Evolutionary conservation across 2,888 invertebrate genomes (phyloP).

Genomic region (Parnassius glacialis): DNA sequence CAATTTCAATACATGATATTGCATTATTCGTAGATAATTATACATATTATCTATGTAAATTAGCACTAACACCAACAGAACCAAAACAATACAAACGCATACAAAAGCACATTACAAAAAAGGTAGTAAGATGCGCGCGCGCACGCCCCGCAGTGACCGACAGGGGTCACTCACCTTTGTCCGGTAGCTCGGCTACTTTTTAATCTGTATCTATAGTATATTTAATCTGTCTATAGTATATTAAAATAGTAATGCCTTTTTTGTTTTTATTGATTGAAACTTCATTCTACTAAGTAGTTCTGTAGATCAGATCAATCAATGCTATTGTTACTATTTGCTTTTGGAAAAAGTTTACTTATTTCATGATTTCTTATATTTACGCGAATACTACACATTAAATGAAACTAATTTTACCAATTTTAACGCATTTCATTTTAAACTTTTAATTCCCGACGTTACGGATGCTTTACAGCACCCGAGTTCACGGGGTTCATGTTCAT

Average conservation of each 20-base stretch:
- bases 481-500: too few relatives aligned
- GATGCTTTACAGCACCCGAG: too few relatives aligned
- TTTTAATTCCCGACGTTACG: too few relatives aligned
- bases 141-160: slow-evolving; percentile 39
- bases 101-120: slow-evolving; percentile 31
- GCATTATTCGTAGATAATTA: too few relatives aligned
- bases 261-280: slow-evolving; percentile 8
- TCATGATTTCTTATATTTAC: too few relatives aligned
- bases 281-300: not conserved
- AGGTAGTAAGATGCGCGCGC: slow-evolving; percentile 43
- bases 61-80: slow-evolving; percentile 35
- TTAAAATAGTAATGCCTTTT: slow-evolving; percentile 41
- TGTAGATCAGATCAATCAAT: too few relatives aligned
- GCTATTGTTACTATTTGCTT: too few relatives aligned
- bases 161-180: slow-evolving; percentile 59
- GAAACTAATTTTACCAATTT: too few relatives aligned
- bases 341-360: too few relatives aligned
- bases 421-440: too few relatives aligned
- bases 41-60: slow-evolving; percentile 25
- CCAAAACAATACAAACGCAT: slow-evolving; percentile 30
- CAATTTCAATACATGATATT: too few relatives aligned
- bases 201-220: slow-evolving; percentile 49
- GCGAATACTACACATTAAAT: too few relatives aligned
- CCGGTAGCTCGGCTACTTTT: slow-evolving; percentile 53
- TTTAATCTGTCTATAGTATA: slow-evolving; percentile 48